phyloP scores from a whole-genome alignment of 2,113 vertebrate genomes.

The Lampris incognitus region DNA sequence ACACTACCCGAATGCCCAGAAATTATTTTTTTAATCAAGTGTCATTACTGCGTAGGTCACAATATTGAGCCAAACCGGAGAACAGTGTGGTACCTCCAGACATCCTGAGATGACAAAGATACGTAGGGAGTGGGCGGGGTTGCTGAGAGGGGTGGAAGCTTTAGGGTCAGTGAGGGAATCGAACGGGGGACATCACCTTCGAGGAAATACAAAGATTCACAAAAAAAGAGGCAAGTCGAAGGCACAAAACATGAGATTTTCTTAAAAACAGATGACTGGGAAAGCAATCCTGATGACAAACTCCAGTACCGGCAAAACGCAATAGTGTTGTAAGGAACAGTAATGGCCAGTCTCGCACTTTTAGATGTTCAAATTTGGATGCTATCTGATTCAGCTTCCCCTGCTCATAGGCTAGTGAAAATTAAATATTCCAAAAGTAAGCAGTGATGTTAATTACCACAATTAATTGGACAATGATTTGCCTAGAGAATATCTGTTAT shows the following conservation, averaged over 20 bases:
- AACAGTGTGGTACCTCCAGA: conserved; percentile 37
- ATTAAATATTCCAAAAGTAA: background rate
- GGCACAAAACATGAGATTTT: background rate
- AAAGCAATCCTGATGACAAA: background rate
- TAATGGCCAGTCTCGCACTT: background rate
- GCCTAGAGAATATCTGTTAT: too few species aligned
- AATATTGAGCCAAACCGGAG: conserved; percentile 39
- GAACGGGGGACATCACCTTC: conserved; percentile 10
- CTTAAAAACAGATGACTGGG: background rate
- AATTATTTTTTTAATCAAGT: conserved; percentile 33
- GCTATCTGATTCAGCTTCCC: background rate
- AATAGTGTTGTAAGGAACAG: background rate
- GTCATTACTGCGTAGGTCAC: conserved; percentile 22
- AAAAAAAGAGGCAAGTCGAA: background rate
- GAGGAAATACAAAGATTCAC: background rate
- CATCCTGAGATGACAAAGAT: conserved; percentile 28
- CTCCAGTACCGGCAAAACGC: background rate
- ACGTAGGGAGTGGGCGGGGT: background rate
- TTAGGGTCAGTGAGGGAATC: conserved; percentile 21
- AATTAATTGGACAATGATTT: too few species aligned
- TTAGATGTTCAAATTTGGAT: conserved; percentile 19
- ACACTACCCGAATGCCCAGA: too few species aligned
- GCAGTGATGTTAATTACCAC: conserved; percentile 8
- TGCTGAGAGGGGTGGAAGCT: background rate
- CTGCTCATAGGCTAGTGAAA: background rate